Percentiles rank a stretch among this genome's conserved stretches.
Evolutionary conservation across 2,113 vertebrate genomes (phyloP).

Genomic region (Lycaon pictus): DNA sequence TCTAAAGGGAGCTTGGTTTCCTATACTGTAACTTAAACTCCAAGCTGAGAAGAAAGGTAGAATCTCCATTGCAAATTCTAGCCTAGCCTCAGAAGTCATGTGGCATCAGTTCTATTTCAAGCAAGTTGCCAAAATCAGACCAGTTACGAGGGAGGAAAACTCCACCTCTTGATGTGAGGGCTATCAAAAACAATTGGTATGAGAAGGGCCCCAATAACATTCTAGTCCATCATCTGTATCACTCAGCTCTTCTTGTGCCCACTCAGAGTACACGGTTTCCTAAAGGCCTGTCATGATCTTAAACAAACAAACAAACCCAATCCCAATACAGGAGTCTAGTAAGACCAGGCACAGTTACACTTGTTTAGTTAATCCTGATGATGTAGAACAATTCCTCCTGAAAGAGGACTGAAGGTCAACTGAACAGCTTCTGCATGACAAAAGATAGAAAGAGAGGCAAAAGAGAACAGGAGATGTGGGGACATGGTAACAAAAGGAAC

Average conservation of each 20-base stretch:
- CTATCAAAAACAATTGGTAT: neutral
- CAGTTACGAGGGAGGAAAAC: neutral
- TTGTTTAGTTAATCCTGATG: neutral
- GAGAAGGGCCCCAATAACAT: neutral
- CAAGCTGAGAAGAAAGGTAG: neutral
- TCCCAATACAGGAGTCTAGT: neutral
- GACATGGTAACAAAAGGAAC: neutral
- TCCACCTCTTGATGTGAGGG: too few relatives aligned
- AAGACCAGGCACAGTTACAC: too few relatives aligned
- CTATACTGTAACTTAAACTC: neutral
- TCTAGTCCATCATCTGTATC: neutral
- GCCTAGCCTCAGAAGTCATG: neutral
- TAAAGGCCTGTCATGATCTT: neutral
- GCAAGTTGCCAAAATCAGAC: neutral
- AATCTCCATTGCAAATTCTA: neutral
- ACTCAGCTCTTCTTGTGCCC: neutral
- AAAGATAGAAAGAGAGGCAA: neutral
- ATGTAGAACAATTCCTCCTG: neutral
- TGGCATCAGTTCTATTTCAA: neutral
- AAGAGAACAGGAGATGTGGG: neutral
- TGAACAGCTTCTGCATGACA: neutral
- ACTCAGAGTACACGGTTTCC: too few relatives aligned
- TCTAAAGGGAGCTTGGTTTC: neutral
- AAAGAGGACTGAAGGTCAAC: neutral
- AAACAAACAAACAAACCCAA: too few relatives aligned